These are phyloP conservation scores for Hassar affinis DNA, from an alignment of 2,113 vertebrate genomes.

Conservation along the genomic window DNA sequence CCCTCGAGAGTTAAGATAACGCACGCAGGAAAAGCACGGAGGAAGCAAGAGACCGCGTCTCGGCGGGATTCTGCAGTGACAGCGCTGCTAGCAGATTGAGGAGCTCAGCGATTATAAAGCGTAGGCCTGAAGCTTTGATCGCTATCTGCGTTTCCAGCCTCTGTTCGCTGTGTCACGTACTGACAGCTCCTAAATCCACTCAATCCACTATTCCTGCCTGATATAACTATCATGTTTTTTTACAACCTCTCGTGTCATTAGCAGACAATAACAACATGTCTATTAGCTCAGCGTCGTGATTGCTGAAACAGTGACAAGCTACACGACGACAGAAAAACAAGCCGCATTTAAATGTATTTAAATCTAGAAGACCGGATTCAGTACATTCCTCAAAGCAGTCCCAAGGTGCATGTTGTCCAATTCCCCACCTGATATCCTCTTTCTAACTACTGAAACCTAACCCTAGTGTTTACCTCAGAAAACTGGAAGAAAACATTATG, in stretches of 20 bases:
- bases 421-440: neutral
- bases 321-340: neutral
- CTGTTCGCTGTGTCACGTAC: constrained; percentile 21
- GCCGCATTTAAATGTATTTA: neutral
- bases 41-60: neutral
- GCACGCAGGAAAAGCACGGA: constrained; percentile 20
- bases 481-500: neutral
- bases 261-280: neutral
- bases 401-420: neutral
- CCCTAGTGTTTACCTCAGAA: neutral
- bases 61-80: constrained; percentile 23
- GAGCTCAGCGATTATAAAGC: constrained; percentile 45
- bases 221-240: constrained; percentile 3
- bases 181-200: constrained; percentile 24
- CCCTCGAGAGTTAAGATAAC: constrained; percentile 16
- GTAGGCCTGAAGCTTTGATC: constrained; percentile 46
- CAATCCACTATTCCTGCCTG: neutral
- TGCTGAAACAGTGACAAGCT: neutral
- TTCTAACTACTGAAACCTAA: neutral
- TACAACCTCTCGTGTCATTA: neutral
- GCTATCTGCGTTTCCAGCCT: constrained; percentile 35
- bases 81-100: constrained; percentile 38
- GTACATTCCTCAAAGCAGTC: neutral
- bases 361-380: constrained; percentile 4
- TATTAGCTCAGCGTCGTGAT: constrained; percentile 2